Percentiles rank a stretch among this genome's conserved stretches.
Evolutionary conservation across 1,140 invertebrate genomes (phyloP).

Genomic region (Drosophila paulistorum): DNA sequence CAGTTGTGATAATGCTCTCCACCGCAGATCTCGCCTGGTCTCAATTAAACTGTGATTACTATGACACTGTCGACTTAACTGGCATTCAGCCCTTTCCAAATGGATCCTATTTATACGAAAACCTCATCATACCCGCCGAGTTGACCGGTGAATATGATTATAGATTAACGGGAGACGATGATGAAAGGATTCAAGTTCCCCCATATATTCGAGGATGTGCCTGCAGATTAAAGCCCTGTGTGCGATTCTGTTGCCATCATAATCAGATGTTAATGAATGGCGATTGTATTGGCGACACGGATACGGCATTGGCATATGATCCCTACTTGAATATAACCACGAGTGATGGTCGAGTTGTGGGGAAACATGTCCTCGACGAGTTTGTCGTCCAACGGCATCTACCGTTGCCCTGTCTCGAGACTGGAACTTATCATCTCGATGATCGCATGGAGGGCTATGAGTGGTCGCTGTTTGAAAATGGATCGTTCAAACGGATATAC

Average conservation of each 20-base stretch:
- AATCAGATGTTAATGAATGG: conserved; percentile 9
- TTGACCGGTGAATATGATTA: conserved; percentile 53
- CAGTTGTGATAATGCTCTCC: background rate
- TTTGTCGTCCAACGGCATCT: conserved; percentile 52
- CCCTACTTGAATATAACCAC: conserved; percentile 53
- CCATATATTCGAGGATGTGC: conserved; percentile 62
- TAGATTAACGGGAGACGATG: conserved; percentile 15
- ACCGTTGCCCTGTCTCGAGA: conserved; percentile 41
- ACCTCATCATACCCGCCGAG: conserved; percentile 44
- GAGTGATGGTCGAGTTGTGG: conserved; percentile 23
- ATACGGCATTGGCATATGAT: conserved; percentile 21
- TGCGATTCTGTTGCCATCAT: conserved; percentile 63
- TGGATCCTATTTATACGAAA: conserved; percentile 62
- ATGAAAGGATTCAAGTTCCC: conserved; percentile 11
- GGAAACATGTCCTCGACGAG: conserved; percentile 42
- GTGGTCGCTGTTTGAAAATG: conserved; percentile 66
- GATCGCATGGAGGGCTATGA: conserved; percentile 12
- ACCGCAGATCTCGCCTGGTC: too few relatives aligned
- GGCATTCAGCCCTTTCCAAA: conserved; percentile 29
- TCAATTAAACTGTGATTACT: conserved; percentile 46
- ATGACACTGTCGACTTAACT: conserved; percentile 58
- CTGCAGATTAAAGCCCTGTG: conserved; percentile 52
- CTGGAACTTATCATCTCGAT: conserved; percentile 25
- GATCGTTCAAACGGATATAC: conserved; percentile 11
- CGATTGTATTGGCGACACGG: conserved; percentile 16